These are phyloP conservation scores for Rhizoglyphus robini DNA, from an alignment of 1,140 invertebrate genomes.

Conservation along the genomic window DNA sequence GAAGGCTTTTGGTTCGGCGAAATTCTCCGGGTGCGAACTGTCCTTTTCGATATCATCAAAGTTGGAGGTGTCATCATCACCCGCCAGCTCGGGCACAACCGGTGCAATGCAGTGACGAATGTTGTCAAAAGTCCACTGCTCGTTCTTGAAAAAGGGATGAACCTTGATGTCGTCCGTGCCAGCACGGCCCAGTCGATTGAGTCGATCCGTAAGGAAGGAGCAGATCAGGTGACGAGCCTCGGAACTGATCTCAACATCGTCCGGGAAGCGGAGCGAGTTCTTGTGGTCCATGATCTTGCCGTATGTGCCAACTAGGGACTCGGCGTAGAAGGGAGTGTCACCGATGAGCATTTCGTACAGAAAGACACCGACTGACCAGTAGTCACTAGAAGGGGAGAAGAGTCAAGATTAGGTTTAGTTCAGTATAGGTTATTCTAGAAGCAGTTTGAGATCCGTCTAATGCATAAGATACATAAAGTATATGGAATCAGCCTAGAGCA, in stretches of 20 bases:
- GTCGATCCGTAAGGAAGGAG: conserved; percentile 79
- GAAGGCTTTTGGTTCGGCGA: conserved; percentile 90
- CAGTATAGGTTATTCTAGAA: conserved; percentile 81
- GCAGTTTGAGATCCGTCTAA: no score
- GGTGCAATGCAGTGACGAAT: conserved; percentile 84
- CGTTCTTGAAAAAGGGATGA: conserved; percentile 90
- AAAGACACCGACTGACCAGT: conserved; percentile 99
- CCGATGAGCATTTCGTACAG: conserved; percentile 95
- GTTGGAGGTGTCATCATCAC: conserved; percentile 95
- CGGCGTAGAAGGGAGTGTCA: conserved; percentile 98
- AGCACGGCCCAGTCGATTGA: conserved; percentile 75
- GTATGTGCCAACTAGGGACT: conserved; percentile 93
- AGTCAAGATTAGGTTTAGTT: background rate
- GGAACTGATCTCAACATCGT: conserved; percentile 79
- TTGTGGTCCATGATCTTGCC: conserved; percentile 98
- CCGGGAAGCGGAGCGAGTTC: conserved; percentile 85
- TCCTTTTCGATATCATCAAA: conserved; percentile 96
- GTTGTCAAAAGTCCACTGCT: conserved; percentile 95
- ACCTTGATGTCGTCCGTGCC: conserved; percentile 87
- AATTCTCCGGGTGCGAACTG: conserved; percentile 68
- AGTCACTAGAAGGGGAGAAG: conserved; percentile 53
- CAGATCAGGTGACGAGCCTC: conserved; percentile 84
- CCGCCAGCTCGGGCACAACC: conserved; percentile 81
- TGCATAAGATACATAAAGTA: no score
- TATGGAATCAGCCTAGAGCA: no score